phyloP scores from a whole-genome alignment of 2,797 vertebrate genomes.

The Sciurus carolinensis region DNA sequence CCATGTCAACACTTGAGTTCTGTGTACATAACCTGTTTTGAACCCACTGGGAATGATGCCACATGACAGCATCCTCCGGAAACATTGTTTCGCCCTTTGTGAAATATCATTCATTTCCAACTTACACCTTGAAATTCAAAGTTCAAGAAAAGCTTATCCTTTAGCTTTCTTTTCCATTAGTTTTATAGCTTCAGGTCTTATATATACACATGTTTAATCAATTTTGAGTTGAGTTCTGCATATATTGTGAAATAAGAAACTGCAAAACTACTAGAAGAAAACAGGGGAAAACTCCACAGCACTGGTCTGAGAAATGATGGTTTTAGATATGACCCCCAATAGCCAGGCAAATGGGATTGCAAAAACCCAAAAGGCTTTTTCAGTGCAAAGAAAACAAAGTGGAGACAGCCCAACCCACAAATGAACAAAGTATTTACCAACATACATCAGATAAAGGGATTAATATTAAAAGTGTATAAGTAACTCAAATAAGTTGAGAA shows the following conservation, averaged over 20 bases:
- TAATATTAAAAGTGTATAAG: neutral
- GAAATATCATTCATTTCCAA: neutral
- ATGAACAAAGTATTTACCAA: neutral
- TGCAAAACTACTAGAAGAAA: neutral
- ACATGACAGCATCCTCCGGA: neutral
- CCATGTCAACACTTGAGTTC: neutral
- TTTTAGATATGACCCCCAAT: neutral
- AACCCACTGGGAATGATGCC: neutral
- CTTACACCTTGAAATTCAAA: neutral
- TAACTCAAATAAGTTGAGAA: neutral
- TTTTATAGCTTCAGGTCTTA: neutral
- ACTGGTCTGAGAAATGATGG: neutral
- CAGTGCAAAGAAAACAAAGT: neutral
- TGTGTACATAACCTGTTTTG: neutral
- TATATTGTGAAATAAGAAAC: neutral
- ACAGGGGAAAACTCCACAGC: neutral
- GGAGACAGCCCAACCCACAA: neutral
- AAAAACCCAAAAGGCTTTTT: neutral
- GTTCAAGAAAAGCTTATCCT: neutral
- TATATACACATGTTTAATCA: neutral
- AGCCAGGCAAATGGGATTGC: neutral
- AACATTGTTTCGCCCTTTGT: neutral
- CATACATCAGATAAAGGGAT: neutral
- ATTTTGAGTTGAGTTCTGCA: neutral
- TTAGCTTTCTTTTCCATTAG: neutral